These are phyloP conservation scores for Coptotermes formosanus DNA, from an alignment of 1,140 invertebrate species.

Conservation along the genomic window DNA sequence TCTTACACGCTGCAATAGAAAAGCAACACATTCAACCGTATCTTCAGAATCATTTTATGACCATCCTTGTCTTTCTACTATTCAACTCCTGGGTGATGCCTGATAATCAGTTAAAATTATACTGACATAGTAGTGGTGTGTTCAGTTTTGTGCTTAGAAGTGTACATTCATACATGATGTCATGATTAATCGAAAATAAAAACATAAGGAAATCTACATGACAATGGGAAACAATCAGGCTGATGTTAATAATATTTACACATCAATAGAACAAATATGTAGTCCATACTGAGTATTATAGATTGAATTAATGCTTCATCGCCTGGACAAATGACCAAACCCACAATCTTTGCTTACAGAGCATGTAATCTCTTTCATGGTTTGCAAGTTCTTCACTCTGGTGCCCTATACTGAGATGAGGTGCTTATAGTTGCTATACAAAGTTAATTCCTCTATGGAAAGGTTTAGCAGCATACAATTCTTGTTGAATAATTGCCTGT, in stretches of 20 bases:
- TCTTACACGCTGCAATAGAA: slow-evolving; percentile 4
- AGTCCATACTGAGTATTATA: background rate
- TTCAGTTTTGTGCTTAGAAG: background rate
- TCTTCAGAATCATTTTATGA: background rate
- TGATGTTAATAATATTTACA: background rate
- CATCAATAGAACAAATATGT: background rate
- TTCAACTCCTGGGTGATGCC: background rate
- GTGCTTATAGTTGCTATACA: background rate
- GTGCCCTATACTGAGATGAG: background rate
- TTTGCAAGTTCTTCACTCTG: background rate
- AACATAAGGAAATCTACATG: background rate
- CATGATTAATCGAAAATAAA: background rate
- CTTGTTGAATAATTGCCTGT: background rate
- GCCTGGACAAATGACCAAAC: background rate
- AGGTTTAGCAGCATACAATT: background rate
- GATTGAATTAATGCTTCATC: background rate
- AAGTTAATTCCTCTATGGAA: background rate
- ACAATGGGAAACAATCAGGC: background rate
- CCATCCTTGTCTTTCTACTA: background rate
- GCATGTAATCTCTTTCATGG: background rate
- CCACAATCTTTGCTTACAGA: background rate
- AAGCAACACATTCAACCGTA: background rate
- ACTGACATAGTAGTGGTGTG: background rate
- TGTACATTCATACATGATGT: background rate
- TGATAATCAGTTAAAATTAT: background rate